Base-by-base conservation (phyloP, 2,888 invertebrate genomes). In the Aleiodes leptofemur region DNA sequence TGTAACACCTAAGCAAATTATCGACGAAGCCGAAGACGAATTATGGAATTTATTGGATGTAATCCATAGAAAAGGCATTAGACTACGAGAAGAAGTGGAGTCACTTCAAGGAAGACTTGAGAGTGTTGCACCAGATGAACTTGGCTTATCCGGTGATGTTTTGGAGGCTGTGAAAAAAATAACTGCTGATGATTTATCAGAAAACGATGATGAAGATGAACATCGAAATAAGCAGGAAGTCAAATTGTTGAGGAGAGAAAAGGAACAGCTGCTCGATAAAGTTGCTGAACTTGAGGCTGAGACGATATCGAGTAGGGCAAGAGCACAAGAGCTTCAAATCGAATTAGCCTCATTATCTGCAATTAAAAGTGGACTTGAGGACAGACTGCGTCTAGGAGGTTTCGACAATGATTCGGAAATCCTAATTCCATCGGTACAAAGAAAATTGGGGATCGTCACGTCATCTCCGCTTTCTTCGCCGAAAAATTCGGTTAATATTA, bases 21-120 rank as follows among this genome's bases (percentile, higher is more conserved):
- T 88, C 66, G 91, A 90, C 79, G 91, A 91, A 80, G 93, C 94
- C 16, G 94, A 96, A 86, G 96, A 96, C 88, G 96, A 96, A 86
- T 91, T 97, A 69, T 95, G 96, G 94, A 95, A 95, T 85, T 91
- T 97, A 61, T 91, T 97, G 83, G 96, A 97, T 88, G 94, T 96
- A 85, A 96, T 97, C 85, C 96, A 96, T 86, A 92, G 95, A 76
- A 96, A 94, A 84, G 93, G 96, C 82, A 91, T 93, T 84, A 91
- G 93, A 68, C 91, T 94, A 84, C 93, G 94, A 76, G 94, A 94
- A 83, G 95, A 94, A 87, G 94, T 93, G 66, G 94, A 93, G 82
- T 91, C 93, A 80, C 90, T 95, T 79, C 94, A 94, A 72, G 92
- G 90, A 31, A 90, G 90, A 74, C 72, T 88, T 80, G 86, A 88